Conservation (phyloP, 1,140 invertebrate genomes). For the Heliconius melpomene region DNA sequence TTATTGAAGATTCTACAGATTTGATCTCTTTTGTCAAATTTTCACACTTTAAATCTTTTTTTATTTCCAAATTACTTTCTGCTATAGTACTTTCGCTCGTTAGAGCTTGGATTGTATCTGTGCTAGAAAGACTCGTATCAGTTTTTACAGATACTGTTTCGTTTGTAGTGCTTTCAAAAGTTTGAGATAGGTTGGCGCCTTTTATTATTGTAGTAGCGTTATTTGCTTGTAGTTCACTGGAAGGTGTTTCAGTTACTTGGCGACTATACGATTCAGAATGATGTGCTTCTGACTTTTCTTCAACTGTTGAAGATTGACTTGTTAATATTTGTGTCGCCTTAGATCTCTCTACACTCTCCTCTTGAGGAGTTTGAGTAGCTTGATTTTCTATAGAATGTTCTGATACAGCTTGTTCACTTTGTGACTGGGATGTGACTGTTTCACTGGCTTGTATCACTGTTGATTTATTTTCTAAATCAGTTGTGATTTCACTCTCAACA, state of each 20-base stretch:
- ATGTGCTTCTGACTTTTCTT: constrained; percentile 16
- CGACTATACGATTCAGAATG: constrained; percentile 24
- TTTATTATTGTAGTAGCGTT: neutral
- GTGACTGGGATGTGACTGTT: constrained; percentile 49
- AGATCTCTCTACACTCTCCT: neutral
- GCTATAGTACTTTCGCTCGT: neutral
- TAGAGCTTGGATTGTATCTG: constrained; percentile 12
- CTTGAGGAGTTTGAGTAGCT: neutral
- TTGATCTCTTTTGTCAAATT: constrained; percentile 1
- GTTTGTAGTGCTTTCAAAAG: neutral
- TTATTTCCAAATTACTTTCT: neutral
- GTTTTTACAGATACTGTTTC: neutral
- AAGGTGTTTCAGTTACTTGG: constrained; percentile 23
- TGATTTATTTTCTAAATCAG: constrained; percentile 64
- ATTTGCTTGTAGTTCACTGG: constrained; percentile 14
- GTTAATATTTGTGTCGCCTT: neutral
- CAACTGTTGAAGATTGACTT: constrained; percentile 5
- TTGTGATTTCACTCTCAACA: constrained; percentile 52
- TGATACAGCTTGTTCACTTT: constrained; percentile 45
- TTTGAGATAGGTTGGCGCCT: neutral
- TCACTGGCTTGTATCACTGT: constrained; percentile 54
- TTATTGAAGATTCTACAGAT: constrained; percentile 9
- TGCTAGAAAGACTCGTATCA: constrained; percentile 5
- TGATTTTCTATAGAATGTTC: constrained; percentile 8
- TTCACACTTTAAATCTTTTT: constrained; percentile 12